Conservation (phyloP, 1,140 invertebrate species). For the Semibalanus balanoides region DNA sequence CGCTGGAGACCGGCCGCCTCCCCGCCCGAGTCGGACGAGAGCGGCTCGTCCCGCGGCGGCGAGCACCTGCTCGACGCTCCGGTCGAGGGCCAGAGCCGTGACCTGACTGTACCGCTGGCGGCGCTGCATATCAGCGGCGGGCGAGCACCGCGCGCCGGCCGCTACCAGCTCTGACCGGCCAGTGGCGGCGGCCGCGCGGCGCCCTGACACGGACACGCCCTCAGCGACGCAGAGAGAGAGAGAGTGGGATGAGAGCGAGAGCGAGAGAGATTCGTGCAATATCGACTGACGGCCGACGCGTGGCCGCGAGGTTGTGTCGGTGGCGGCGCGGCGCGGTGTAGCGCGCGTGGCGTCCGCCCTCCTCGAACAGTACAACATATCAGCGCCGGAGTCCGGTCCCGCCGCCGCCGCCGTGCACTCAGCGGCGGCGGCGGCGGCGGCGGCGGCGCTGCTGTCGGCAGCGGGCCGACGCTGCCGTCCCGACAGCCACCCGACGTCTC, state of each 20-base stretch:
- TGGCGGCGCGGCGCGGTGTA: not conserved
- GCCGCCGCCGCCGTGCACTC: not conserved
- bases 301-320: not conserved
- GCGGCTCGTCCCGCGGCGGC: conserved; percentile 15
- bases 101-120: conserved; percentile 45
- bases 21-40: conserved; percentile 8
- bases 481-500: no score
- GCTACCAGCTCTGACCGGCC: conserved; percentile 1
- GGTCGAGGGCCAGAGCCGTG: conserved; percentile 46
- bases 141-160: conserved; percentile 9
- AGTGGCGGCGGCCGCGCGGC: conserved; percentile 3
- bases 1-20: conserved; percentile 6
- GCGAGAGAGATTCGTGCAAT: not conserved
- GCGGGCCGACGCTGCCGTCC: no score
- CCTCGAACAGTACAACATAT: not conserved
- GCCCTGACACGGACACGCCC: conserved; percentile 11
- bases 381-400: no score
- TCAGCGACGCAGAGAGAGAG: not conserved
- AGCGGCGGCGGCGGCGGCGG: conserved; percentile 34
- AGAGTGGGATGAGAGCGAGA: no score
- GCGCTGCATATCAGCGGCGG: conserved; percentile 22
- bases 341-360: not conserved
- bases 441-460: no score
- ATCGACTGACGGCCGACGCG: not conserved
- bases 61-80: conserved; percentile 44